These are phyloP conservation scores for Euura saliciscinereae DNA, from an alignment of 1,140 invertebrate species.

Conservation along the genomic window DNA sequence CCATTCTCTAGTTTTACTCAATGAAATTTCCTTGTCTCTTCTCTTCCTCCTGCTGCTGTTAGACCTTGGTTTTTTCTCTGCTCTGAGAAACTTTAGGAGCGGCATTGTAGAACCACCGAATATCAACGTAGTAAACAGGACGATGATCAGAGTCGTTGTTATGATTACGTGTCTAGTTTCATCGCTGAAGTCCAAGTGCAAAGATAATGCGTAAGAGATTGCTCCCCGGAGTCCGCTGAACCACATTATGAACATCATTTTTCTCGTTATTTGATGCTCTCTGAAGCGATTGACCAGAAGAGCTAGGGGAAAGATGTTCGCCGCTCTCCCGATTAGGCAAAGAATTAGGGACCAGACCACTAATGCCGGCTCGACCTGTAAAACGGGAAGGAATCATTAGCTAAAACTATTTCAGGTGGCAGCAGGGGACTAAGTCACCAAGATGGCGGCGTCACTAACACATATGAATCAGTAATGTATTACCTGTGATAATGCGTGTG, in stretches of 20 bases:
- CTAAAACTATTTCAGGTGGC: too few relatives aligned
- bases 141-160: slow-evolving; percentile 95
- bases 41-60: slow-evolving; percentile 68
- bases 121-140: slow-evolving; percentile 93
- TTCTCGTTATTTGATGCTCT: slow-evolving; percentile 96
- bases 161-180: slow-evolving; percentile 95
- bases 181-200: slow-evolving; percentile 94
- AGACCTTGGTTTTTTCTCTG: slow-evolving; percentile 65
- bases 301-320: slow-evolving; percentile 96
- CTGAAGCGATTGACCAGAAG: slow-evolving; percentile 94
- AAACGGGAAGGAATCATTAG: background rate
- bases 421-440: too few relatives aligned
- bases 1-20: slow-evolving; percentile 98
- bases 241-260: slow-evolving; percentile 99
- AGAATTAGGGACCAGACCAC: slow-evolving; percentile 94
- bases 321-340: slow-evolving; percentile 90
- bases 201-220: slow-evolving; percentile 95
- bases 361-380: slow-evolving; percentile 73
- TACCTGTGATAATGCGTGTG: too few relatives aligned
- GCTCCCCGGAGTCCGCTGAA: slow-evolving; percentile 96
- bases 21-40: slow-evolving; percentile 83
- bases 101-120: slow-evolving; percentile 98
- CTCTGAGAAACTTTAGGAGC: slow-evolving; percentile 82
- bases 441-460: too few relatives aligned
- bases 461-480: too few relatives aligned